A percentile compares a stretch with the other conserved stretches of the same genome.
Evolutionary conservation across 1,140 invertebrate species (phyloP).

Genomic region (Drosophila bifasciata): DNA sequence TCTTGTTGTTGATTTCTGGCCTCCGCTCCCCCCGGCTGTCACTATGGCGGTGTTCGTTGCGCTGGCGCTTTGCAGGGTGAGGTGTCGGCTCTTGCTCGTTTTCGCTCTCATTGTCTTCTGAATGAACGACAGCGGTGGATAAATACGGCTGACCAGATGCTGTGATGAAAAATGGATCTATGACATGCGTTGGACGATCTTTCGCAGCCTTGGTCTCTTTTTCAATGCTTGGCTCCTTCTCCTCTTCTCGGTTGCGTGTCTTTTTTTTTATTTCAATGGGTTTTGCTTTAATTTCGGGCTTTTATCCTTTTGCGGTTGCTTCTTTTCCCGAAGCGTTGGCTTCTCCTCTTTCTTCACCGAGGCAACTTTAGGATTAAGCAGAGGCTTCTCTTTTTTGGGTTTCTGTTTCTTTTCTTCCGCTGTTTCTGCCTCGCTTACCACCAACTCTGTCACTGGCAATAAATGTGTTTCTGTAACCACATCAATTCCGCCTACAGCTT

Average conservation of each 20-base stretch:
- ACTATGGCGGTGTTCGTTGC: conserved; percentile 10
- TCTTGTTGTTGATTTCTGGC: conserved; percentile 7
- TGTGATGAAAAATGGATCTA: conserved; percentile 87
- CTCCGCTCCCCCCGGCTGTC: neutral
- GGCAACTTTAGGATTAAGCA: neutral
- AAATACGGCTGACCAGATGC: conserved; percentile 86
- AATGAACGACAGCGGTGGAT: conserved; percentile 84
- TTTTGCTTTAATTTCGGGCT: neutral
- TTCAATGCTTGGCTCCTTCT: conserved; percentile 6
- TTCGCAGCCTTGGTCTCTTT: conserved; percentile 16
- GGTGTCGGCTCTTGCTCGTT: conserved; percentile 28
- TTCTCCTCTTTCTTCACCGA: neutral
- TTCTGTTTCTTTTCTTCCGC: neutral
- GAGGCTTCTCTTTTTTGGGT: neutral
- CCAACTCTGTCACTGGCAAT: neutral
- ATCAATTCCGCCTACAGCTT: too few relatives aligned
- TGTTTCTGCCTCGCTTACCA: neutral
- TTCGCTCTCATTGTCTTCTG: conserved; percentile 42
- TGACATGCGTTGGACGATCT: conserved; percentile 64
- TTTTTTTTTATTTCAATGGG: neutral
- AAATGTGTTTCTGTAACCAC: neutral
- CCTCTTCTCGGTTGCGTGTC: neutral
- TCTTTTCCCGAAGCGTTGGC: neutral
- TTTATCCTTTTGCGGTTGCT: neutral
- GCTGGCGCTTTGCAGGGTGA: neutral